These are phyloP conservation scores for Ernsta delagoae DNA, from an alignment of 2,888 invertebrate genomes.

Conservation along the genomic window DNA sequence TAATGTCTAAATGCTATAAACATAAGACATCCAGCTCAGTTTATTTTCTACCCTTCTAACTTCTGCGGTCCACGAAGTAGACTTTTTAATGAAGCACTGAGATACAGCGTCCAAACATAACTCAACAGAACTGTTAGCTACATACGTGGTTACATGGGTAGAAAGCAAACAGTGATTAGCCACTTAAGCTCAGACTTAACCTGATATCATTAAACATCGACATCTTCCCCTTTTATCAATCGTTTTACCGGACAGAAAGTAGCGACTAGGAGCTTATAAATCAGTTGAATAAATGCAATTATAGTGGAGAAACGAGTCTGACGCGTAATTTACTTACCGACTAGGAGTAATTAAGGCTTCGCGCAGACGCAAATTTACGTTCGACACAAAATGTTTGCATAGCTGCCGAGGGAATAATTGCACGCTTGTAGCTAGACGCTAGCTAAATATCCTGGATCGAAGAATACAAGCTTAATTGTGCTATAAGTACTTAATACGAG, in stretches of 20 bases:
- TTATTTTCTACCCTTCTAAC: no score
- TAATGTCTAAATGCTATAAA: no score
- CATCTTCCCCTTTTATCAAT: slow-evolving; percentile 22
- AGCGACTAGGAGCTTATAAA: slow-evolving; percentile 40
- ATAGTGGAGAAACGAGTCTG: slow-evolving; percentile 38
- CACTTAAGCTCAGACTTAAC: background rate
- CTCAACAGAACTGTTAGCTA: background rate
- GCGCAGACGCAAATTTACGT: slow-evolving; percentile 53
- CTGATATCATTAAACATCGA: background rate
- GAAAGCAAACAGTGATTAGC: background rate
- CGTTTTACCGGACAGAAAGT: slow-evolving; percentile 18
- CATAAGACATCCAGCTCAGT: no score
- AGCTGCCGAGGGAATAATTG: slow-evolving; percentile 54
- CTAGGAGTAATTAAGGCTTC: slow-evolving; percentile 52
- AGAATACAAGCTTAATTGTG: no score
- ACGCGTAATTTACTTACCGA: slow-evolving; percentile 53
- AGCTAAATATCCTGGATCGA: no score
- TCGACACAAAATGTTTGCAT: slow-evolving; percentile 53
- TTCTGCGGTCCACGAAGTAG: no score
- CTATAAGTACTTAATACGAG: no score
- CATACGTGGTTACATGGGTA: background rate
- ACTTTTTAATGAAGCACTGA: no score
- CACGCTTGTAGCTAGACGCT: no score
- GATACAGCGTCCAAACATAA: background rate
- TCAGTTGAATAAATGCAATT: slow-evolving; percentile 51